phyloP scores from a whole-genome alignment of 2,888 invertebrate genomes.

The Eupithecia subumbrata region DNA sequence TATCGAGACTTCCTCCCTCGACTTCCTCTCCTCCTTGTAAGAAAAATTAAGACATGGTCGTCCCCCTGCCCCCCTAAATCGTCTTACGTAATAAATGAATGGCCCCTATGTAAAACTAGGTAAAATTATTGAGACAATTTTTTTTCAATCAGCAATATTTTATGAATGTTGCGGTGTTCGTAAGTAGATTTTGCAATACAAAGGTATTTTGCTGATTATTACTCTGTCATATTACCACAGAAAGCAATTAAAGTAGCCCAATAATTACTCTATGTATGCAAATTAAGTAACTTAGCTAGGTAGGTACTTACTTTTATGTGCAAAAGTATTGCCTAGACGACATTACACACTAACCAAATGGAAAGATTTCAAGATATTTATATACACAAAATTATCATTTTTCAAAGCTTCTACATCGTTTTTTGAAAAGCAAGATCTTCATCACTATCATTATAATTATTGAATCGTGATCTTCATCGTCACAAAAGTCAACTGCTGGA shows the following conservation, averaged over 20 bases:
- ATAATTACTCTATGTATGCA: background rate
- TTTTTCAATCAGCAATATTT: constrained; percentile 7
- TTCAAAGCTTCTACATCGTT: too few relatives aligned
- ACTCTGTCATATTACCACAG: constrained; percentile 4
- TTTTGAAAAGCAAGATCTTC: background rate
- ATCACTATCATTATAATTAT: background rate
- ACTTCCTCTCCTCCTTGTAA: too few relatives aligned
- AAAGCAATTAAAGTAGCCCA: background rate
- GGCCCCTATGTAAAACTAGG: too few relatives aligned
- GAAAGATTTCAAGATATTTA: background rate
- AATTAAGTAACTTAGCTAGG: background rate
- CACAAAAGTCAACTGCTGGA: background rate
- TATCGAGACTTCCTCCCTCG: too few relatives aligned
- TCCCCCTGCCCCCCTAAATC: too few relatives aligned
- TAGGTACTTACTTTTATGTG: background rate
- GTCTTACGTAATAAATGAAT: too few relatives aligned
- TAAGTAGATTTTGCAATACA: constrained; percentile 20
- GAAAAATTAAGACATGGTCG: too few relatives aligned
- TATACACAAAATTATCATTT: background rate
- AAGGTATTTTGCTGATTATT: constrained; percentile 22
- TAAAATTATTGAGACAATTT: background rate
- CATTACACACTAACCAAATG: background rate
- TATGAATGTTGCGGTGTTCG: background rate
- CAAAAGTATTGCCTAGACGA: background rate
- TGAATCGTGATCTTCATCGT: too few relatives aligned